These are phyloP conservation scores for Lepidurus packardi DNA, from an alignment of 1,140 invertebrate genomes.

Conservation along the genomic window DNA sequence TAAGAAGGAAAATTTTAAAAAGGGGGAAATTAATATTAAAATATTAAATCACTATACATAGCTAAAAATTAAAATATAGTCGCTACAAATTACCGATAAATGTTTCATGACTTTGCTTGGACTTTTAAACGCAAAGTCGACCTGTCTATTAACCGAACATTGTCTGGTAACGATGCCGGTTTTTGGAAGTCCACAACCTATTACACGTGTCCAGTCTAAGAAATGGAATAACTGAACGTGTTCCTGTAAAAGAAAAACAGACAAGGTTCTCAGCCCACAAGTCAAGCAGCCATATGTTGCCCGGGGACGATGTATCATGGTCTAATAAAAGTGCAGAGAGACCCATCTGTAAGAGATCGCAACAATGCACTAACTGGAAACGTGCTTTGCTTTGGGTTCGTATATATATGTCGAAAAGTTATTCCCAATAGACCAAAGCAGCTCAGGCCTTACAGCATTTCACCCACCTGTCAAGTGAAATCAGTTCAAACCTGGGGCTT, in stretches of 20 bases:
- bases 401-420: background rate
- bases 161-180: background rate
- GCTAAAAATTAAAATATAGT: too few relatives aligned
- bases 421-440: background rate
- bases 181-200: background rate
- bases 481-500: background rate
- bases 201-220: background rate
- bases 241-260: background rate
- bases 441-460: too few relatives aligned
- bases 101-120: background rate
- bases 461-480: background rate
- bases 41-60: background rate
- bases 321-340: background rate
- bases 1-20: background rate
- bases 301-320: background rate
- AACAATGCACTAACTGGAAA: background rate
- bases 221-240: slow-evolving; percentile 15
- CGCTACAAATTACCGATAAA: background rate
- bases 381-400: background rate
- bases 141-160: background rate
- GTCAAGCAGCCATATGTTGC: background rate
- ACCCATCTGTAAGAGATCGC: too few relatives aligned
- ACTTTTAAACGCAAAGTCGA: background rate
- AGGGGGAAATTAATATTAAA: background rate
- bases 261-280: background rate